These are phyloP conservation scores for Noctilio leporinus DNA, from an alignment of 2,113 vertebrate genomes.

Conservation along the genomic window DNA sequence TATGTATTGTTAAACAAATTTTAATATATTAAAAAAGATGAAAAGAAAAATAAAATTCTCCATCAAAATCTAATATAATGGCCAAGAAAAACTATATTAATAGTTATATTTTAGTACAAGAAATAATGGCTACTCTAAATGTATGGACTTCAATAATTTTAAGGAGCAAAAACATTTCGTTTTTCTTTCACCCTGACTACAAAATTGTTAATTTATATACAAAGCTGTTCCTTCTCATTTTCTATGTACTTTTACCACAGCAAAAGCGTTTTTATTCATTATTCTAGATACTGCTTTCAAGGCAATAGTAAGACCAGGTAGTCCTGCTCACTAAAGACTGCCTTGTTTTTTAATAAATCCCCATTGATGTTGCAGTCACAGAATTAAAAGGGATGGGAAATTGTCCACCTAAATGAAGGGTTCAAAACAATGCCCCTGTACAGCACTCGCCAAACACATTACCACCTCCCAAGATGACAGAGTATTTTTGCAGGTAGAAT, in stretches of 20 bases:
- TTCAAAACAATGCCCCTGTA: slow-evolving; percentile 63
- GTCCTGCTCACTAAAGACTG: slow-evolving; percentile 14
- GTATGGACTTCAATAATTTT: not conserved
- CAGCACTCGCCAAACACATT: slow-evolving; percentile 66
- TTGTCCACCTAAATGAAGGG: slow-evolving; percentile 62
- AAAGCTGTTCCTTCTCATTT: slow-evolving; percentile 4
- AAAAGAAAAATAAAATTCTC: slow-evolving; percentile 9
- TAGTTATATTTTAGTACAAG: not conserved
- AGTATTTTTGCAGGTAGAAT: slow-evolving; percentile 86
- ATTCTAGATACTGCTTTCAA: slow-evolving; percentile 43
- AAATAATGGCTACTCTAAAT: not conserved
- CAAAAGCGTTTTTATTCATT: not conserved
- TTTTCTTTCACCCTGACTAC: not conserved
- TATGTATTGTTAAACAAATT: not conserved
- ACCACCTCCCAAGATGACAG: slow-evolving; percentile 76
- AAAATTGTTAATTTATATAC: slow-evolving; percentile 28
- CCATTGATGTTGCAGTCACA: not conserved
- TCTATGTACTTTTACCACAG: not conserved
- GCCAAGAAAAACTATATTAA: not conserved
- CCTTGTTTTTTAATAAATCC: slow-evolving; percentile 37
- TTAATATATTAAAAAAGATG: not conserved
- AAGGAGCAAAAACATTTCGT: not conserved
- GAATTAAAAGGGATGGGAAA: slow-evolving; percentile 51
- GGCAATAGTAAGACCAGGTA: not conserved
- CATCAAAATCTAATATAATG: not conserved